Percentiles rank a stretch among this genome's conserved stretches.
Evolutionary conservation across 1,140 invertebrate species (phyloP).

Genomic region (Plectrocnemia conspersa): DNA sequence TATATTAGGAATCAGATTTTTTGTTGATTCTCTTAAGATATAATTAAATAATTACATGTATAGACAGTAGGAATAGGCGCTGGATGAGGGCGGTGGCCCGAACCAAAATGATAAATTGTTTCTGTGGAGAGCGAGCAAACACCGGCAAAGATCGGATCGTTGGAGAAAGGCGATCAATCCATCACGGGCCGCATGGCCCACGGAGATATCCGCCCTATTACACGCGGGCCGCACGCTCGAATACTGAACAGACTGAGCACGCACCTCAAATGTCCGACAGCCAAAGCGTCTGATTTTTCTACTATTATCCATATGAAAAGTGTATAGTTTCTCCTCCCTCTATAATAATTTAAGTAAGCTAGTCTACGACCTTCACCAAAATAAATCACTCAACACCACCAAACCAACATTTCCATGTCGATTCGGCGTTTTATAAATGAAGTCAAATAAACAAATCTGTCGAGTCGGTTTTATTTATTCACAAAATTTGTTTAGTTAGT

Average conservation of each 20-base stretch:
- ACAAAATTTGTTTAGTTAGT: constrained; percentile 11
- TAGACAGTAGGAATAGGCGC: too few species aligned
- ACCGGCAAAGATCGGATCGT: constrained; percentile 30
- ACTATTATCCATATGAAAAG: too few species aligned
- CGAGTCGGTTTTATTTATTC: constrained; percentile 1
- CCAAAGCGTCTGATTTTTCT: too few species aligned
- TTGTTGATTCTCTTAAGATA: too few species aligned
- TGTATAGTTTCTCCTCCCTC: too few species aligned
- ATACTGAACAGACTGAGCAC: constrained; percentile 11
- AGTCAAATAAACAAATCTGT: background rate
- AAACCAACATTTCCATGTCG: background rate
- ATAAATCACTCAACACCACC: too few species aligned
- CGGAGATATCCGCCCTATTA: constrained; percentile 29
- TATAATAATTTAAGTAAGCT: too few species aligned
- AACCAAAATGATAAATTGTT: constrained; percentile 31
- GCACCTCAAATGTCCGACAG: too few species aligned
- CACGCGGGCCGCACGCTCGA: background rate
- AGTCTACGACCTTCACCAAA: background rate
- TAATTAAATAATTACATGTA: too few species aligned
- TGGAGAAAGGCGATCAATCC: constrained; percentile 29
- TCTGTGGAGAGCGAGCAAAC: constrained; percentile 24
- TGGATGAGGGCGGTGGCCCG: background rate
- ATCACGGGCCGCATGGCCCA: constrained; percentile 25
- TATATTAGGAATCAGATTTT: too few species aligned
- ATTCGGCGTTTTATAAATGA: constrained; percentile 1